Conservation (phyloP, 2,797 vertebrate species). For the Phylloscopus collybita region DNA sequence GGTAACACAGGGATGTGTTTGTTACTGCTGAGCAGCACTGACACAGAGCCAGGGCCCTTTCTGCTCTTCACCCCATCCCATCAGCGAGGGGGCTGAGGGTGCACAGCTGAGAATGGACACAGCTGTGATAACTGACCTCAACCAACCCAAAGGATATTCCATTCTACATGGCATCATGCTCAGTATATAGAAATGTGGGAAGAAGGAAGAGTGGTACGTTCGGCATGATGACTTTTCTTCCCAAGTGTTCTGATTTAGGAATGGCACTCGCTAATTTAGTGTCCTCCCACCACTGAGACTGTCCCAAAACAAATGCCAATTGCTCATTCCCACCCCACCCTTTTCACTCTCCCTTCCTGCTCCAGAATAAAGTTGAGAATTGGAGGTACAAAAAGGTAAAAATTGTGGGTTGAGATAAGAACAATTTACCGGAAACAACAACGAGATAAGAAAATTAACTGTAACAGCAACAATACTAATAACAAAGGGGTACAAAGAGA, state of each 20-base stretch:
- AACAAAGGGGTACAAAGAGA: background rate
- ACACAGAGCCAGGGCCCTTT: background rate
- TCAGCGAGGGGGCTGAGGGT: fast-evolving
- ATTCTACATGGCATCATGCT: background rate
- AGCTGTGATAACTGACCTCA: background rate
- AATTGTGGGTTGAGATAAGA: background rate
- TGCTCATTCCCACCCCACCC: fast-evolving
- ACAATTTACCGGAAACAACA: background rate
- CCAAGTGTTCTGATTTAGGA: background rate
- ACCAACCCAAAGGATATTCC: fast-evolving
- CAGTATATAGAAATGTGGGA: background rate
- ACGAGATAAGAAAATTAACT: background rate
- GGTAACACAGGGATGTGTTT: background rate
- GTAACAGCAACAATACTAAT: background rate
- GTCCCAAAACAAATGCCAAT: background rate
- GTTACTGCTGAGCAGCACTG: background rate
- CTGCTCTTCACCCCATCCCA: background rate
- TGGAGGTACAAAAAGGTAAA: background rate
- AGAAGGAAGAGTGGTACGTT: fast-evolving
- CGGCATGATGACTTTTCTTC: background rate
- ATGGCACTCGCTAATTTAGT: background rate
- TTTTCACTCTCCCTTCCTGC: background rate
- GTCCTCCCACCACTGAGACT: fast-evolving
- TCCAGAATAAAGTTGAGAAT: background rate
- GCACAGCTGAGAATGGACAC: too few relatives aligned